Evolutionary conservation across 2,888 invertebrate species (phyloP).

Genomic region (Chalcis sispes): DNA sequence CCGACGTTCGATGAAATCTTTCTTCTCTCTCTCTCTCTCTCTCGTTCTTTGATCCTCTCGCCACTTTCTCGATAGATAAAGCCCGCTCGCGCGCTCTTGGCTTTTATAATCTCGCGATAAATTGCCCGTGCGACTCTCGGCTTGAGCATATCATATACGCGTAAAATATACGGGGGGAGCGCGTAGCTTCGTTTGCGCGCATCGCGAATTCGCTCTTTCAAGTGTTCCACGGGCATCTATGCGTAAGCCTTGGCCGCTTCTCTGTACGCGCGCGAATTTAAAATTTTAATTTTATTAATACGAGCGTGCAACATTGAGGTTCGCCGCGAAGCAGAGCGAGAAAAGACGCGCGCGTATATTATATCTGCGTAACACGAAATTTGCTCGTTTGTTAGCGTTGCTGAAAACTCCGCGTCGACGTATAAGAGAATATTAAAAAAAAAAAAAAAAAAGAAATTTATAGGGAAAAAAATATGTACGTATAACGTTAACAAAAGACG

Average conservation of each 20-base stretch:
- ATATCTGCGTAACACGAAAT: conserved; percentile 16
- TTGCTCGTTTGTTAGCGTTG: conserved; percentile 17
- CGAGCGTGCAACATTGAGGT: conserved; percentile 18
- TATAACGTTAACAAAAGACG: conserved; percentile 6
- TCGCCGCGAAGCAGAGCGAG: neutral
- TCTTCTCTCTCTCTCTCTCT: neutral
- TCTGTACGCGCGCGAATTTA: neutral
- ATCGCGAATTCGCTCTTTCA: neutral
- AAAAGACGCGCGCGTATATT: neutral
- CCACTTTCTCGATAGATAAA: neutral
- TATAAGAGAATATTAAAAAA: neutral
- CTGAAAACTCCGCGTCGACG: neutral
- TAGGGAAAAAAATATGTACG: conserved; percentile 5
- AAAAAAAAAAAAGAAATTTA: conserved; percentile 32
- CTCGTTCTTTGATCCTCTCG: neutral
- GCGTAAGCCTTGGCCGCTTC: neutral
- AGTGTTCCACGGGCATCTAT: neutral
- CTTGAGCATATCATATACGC: no score
- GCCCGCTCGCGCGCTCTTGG: no score
- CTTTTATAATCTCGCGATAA: no score
- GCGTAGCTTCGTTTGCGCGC: neutral
- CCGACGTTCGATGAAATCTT: conserved; percentile 12
- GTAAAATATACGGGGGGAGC: no score
- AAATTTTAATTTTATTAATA: conserved; percentile 34
- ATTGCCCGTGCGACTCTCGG: no score